phyloP scores from a whole-genome alignment of 2,888 invertebrate species.

The Perizoma affinitatum region DNA sequence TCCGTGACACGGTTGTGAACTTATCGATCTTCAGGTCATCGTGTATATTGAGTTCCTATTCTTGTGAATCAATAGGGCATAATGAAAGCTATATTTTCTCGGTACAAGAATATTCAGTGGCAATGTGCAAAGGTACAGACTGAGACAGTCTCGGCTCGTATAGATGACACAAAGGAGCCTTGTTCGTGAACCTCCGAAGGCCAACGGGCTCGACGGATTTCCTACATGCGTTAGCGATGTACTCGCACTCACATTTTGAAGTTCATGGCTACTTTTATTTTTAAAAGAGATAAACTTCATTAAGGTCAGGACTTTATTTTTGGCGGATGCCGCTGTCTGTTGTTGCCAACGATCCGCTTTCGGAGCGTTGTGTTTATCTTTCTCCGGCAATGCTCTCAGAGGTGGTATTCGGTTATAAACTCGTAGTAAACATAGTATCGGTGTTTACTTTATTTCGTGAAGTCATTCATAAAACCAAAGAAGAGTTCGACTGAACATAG shows the following conservation, averaged over 20 bases:
- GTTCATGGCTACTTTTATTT: conserved; percentile 81
- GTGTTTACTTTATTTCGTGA: conserved; percentile 41
- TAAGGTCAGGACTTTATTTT: conserved; percentile 81
- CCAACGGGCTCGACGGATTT: conserved; percentile 68
- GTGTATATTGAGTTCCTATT: conserved; percentile 21
- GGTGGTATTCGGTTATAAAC: conserved; percentile 49
- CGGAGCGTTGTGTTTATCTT: conserved; percentile 55
- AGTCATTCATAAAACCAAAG: conserved; percentile 42
- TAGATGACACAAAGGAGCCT: conserved; percentile 71
- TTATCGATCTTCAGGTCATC: conserved; percentile 31
- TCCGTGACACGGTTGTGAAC: conserved; percentile 28
- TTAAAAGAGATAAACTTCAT: conserved; percentile 70
- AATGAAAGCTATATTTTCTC: conserved; percentile 27
- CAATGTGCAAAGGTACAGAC: conserved; percentile 29
- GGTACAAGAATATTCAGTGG: conserved; percentile 17
- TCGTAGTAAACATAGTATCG: conserved; percentile 56
- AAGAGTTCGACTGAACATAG: conserved; percentile 3
- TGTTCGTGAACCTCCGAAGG: conserved; percentile 81
- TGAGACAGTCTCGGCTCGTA: conserved; percentile 42
- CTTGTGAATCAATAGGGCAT: conserved; percentile 27
- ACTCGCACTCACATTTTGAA: conserved; percentile 64
- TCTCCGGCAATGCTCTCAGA: conserved; percentile 45
- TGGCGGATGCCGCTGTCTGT: conserved; percentile 65
- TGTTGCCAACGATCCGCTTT: conserved; percentile 69
- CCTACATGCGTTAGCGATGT: conserved; percentile 65